These are phyloP conservation scores for Trimorus sp. DNA, from an alignment of 2,888 invertebrate species.

Conservation along the genomic window DNA sequence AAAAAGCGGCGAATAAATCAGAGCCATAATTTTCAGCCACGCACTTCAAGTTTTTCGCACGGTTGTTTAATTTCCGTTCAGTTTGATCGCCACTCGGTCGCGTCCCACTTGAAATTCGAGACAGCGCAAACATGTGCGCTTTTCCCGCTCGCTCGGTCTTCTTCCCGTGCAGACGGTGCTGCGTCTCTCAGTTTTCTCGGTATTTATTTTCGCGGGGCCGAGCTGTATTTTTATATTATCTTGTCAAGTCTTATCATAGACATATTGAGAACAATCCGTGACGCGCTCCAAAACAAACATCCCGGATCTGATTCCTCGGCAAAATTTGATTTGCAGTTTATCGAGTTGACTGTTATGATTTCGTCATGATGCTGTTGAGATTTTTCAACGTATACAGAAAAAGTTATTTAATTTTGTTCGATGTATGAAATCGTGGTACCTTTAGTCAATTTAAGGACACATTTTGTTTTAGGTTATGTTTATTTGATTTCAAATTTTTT, in stretches of 20 bases:
- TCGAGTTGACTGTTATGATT: neutral
- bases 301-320: neutral
- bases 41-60: constrained; percentile 33
- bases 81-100: constrained; percentile 21
- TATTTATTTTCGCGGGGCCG: constrained; percentile 24
- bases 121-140: constrained; percentile 22
- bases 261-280: constrained; percentile 12
- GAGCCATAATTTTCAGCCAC: constrained; percentile 16
- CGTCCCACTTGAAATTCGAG: constrained; percentile 37
- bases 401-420: no score
- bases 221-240: constrained; percentile 16
- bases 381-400: no score
- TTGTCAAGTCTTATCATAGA: constrained; percentile 15
- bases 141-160: constrained; percentile 1
- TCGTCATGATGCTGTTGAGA: no score
- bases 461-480: no score
- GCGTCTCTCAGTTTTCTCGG: constrained; percentile 5
- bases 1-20: no score
- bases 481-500: no score
- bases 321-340: neutral
- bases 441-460: no score
- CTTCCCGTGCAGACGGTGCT: no score
- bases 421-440: no score
- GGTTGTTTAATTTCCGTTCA: constrained; percentile 47
- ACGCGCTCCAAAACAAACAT: constrained; percentile 4